Conservation (phyloP, 2,113 vertebrate species). For the Odontophorus gujanensis region DNA sequence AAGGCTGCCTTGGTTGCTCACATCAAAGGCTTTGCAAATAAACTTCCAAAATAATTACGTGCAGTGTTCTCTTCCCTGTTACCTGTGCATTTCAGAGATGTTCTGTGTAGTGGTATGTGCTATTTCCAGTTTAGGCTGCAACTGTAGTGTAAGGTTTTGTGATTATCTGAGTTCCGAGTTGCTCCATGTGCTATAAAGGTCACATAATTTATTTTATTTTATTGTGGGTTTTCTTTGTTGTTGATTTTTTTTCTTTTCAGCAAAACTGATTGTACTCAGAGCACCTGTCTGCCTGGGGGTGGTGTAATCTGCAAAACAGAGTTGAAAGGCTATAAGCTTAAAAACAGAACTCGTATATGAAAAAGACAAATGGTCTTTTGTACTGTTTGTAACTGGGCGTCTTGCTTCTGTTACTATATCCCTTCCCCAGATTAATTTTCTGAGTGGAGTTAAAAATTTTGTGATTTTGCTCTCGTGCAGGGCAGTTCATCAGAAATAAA, state of each 20-base stretch:
- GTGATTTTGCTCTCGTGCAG: slow-evolving; percentile 11
- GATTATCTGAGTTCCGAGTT: background rate
- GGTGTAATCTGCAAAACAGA: slow-evolving; percentile 14
- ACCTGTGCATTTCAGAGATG: background rate
- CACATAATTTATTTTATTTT: background rate
- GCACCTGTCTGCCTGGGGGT: background rate
- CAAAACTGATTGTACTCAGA: background rate
- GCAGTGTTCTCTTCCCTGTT: background rate
- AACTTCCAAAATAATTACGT: background rate
- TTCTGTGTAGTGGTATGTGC: background rate
- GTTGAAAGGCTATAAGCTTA: background rate
- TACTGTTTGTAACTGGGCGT: background rate
- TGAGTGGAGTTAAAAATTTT: background rate
- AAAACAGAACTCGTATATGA: background rate
- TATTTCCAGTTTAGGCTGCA: background rate
- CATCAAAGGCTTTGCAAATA: background rate
- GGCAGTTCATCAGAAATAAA: slow-evolving; percentile 49
- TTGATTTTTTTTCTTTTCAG: background rate
- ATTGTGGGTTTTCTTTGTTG: background rate
- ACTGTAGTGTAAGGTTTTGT: background rate
- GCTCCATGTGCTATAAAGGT: background rate
- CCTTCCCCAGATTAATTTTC: background rate
- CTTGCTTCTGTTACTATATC: background rate
- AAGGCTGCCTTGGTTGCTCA: background rate
- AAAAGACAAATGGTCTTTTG: background rate